Percentiles rank a stretch among this genome's conserved stretches.
Conservation (phyloP, 2,888 invertebrate genomes). For the Athrips mouffetella region DNA sequence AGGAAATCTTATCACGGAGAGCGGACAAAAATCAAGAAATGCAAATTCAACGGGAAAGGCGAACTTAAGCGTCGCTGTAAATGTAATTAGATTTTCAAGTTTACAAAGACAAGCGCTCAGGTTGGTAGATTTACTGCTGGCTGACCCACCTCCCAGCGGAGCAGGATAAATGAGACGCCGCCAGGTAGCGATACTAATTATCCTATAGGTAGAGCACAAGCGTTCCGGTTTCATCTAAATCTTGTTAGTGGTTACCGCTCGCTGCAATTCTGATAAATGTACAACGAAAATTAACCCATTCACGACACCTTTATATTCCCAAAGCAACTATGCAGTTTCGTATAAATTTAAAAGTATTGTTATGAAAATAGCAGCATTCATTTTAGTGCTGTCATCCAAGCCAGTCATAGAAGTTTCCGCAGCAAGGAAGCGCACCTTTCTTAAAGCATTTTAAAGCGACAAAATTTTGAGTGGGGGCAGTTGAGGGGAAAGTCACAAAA, state of each 20-base stretch:
- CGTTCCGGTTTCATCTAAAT: slow-evolving; percentile 60
- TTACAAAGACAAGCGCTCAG: slow-evolving; percentile 76
- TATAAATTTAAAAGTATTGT: slow-evolving; percentile 15
- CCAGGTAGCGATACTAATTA: slow-evolving; percentile 76
- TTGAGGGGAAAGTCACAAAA: background rate
- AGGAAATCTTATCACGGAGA: slow-evolving; percentile 50
- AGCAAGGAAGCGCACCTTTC: slow-evolving; percentile 3
- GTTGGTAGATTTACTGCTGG: slow-evolving; percentile 75
- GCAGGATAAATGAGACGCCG: slow-evolving; percentile 73
- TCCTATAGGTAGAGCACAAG: slow-evolving; percentile 64
- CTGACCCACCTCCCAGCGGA: slow-evolving; percentile 72
- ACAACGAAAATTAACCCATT: slow-evolving; percentile 42
- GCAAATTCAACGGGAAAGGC: slow-evolving; percentile 66
- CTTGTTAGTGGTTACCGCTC: slow-evolving; percentile 56
- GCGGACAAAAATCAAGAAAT: slow-evolving; percentile 65
- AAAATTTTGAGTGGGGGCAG: slow-evolving; percentile 1
- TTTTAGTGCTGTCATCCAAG: slow-evolving; percentile 16
- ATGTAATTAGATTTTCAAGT: slow-evolving; percentile 78
- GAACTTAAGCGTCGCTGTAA: slow-evolving; percentile 71
- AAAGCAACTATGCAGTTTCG: slow-evolving; percentile 8
- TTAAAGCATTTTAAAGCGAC: slow-evolving; percentile 4
- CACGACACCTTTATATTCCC: slow-evolving; percentile 18
- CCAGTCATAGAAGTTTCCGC: slow-evolving; percentile 10
- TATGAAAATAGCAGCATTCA: slow-evolving; percentile 14
- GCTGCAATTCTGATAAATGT: slow-evolving; percentile 61